Conservation (phyloP, 1,140 invertebrate genomes). For the honey bee (Apis mellifera) region DNA sequence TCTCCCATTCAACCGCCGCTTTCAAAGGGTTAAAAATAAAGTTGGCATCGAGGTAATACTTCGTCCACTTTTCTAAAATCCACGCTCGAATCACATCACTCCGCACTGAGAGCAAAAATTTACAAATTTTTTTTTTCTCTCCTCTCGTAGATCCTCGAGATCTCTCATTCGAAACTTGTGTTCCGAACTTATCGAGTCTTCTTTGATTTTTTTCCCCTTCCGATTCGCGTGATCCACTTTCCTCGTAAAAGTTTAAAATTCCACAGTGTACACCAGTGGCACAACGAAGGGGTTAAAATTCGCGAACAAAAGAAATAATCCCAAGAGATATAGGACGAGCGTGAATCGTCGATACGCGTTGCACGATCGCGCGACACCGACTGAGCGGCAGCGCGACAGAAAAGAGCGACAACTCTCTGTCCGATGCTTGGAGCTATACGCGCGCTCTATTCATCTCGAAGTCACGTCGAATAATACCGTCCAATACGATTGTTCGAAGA, state of each 20-base stretch:
- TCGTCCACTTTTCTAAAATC: slow-evolving; percentile 2
- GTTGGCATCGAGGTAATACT: not conserved
- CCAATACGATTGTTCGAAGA: not conserved
- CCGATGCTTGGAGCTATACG: not conserved
- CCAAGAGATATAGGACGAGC: not conserved
- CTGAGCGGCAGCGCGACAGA: not conserved
- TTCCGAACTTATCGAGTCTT: not conserved
- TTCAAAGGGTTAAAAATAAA: slow-evolving; percentile 38
- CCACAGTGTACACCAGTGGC: too few species aligned
- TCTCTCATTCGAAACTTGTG: too few species aligned
- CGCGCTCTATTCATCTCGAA: not conserved
- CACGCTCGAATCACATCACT: not conserved
- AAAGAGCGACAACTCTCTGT: not conserved
- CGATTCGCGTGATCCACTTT: not conserved
- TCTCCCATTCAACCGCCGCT: slow-evolving; percentile 5
- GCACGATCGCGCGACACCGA: slow-evolving; percentile 9
- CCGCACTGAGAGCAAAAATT: not conserved
- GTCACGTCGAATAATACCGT: not conserved
- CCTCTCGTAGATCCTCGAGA: too few species aligned
- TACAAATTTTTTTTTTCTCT: too few species aligned
- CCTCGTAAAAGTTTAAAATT: too few species aligned
- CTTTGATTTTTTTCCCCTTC: too few species aligned
- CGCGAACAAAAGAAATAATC: not conserved
- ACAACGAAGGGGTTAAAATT: not conserved
- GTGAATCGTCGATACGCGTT: slow-evolving; percentile 5